A percentile compares a stretch with the other conserved stretches of the same genome.
phyloP scores from a whole-genome alignment of 2,797 vertebrate genomes.

The Rhodeus uyekii region DNA sequence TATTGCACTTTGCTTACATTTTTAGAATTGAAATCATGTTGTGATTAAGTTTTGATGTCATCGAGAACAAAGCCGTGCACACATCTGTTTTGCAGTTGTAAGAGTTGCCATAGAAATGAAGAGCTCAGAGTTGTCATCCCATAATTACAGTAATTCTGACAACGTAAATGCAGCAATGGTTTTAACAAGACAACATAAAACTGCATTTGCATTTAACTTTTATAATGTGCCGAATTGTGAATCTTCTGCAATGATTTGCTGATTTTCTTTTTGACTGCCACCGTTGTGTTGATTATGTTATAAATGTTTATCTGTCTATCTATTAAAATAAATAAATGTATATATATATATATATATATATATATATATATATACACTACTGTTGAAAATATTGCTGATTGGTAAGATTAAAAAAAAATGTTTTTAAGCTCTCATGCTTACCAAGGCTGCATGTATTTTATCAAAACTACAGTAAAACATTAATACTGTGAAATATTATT shows the following conservation, averaged over 20 bases:
- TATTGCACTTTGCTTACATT: neutral
- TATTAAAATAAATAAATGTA: neutral
- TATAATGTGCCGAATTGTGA: neutral
- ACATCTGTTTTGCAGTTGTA: neutral
- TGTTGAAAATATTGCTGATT: no score
- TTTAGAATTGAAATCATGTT: neutral
- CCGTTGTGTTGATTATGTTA: neutral
- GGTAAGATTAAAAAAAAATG: no score
- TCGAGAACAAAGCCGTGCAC: neutral
- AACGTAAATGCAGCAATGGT: neutral
- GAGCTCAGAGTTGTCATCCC: slow-evolving; percentile 1
- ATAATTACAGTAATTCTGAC: slow-evolving; percentile 22
- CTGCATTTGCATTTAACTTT: neutral
- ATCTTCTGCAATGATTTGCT: neutral
- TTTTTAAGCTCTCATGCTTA: no score
- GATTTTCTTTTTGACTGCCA: neutral
- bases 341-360: no score
- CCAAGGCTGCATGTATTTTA: no score
- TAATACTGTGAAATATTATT: no score
- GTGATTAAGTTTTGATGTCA: neutral
- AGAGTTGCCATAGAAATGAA: slow-evolving; percentile 20
- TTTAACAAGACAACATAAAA: slow-evolving; percentile 10
- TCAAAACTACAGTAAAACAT: no score
- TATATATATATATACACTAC: no score
- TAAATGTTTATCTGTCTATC: neutral